Evolutionary conservation across 1,140 invertebrate genomes (phyloP), one percentile per base, ranked within the genome.

Genomic region (Drosophila lacteicornis): DNA sequence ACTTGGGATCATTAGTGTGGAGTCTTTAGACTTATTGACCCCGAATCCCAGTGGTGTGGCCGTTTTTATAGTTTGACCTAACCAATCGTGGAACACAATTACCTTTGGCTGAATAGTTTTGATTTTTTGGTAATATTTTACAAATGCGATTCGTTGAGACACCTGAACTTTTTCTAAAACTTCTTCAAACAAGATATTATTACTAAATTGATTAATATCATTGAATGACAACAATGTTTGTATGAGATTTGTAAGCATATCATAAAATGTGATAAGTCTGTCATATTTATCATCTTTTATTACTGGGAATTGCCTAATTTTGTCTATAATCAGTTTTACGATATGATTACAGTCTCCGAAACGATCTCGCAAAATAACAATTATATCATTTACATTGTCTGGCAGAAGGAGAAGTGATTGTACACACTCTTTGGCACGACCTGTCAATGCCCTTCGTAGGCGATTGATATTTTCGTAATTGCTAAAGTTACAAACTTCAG

Each of bases 181-280:
- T 46, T 65, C 68, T 1, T 71, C 60, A 65, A 70, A 47, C 13
- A 57, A 33, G 6, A 71, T 38, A 17, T 51, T 61, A 47, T 65
- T 71, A 15, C 53, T 17, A 30, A 65, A 49, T 36, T 70, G 40
- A 49, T 71, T 51, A 19, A 43, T 57, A 13, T 50, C 51, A 27
- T 65, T 27, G n/a, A 55, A 49, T 4, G 25, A 45, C 13, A 27
- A n/a, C 38, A 71, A 47, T 13, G 30, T 63, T 47, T 55, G 42
- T 27, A 56, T 56, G 27, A 70, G 50, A 56, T 70, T 63, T 15
- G 59, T 69, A 42, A 69, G n/a, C 27, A 50, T 58, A 38, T 60
- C 56, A 56, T 50, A 53, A 13, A 51, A 68, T 17, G 30, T 40
- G 17, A 68, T 68, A 4, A 58, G 33, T 47, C n/a, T 51, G 17